Evolutionary conservation across 1,140 invertebrate genomes (phyloP).

Genomic region (Caenorhabditis elegans): DNA sequence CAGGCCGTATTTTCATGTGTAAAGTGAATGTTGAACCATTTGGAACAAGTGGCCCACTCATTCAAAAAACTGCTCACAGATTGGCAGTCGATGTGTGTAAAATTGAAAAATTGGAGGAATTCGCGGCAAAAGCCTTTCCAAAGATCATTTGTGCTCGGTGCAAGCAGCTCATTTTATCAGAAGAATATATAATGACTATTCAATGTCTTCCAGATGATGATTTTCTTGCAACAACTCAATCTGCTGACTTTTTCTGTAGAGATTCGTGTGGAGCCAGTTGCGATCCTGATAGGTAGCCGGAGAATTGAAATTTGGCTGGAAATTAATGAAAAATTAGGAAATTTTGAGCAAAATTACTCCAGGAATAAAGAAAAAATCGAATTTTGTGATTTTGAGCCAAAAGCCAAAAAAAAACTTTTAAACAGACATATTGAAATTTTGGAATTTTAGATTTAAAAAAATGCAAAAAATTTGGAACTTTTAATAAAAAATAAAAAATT

Average conservation of each 20-base stretch:
- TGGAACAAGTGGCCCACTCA: neutral
- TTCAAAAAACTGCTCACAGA: neutral
- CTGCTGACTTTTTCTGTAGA: conserved; percentile 35
- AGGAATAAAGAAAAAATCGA: too few species aligned
- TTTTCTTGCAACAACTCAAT: conserved; percentile 40
- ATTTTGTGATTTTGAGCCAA: too few species aligned
- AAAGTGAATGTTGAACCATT: neutral
- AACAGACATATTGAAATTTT: too few species aligned
- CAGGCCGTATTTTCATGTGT: neutral
- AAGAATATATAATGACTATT: conserved; percentile 37
- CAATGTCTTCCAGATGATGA: conserved; percentile 53
- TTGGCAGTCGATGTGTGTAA: neutral
- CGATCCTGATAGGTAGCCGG: conserved; percentile 29
- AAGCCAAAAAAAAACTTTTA: too few species aligned
- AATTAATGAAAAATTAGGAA: too few species aligned
- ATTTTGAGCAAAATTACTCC: too few species aligned
- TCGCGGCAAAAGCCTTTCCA: neutral
- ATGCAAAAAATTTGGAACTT: too few species aligned
- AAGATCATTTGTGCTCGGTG: neutral
- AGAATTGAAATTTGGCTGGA: too few species aligned
- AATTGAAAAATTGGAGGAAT: neutral
- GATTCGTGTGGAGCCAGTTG: conserved; percentile 44
- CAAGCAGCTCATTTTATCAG: neutral
- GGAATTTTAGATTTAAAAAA: too few species aligned
- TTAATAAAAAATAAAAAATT: too few species aligned